Conservation (phyloP, 2,113 vertebrate genomes). For the Urocolius indicus region DNA sequence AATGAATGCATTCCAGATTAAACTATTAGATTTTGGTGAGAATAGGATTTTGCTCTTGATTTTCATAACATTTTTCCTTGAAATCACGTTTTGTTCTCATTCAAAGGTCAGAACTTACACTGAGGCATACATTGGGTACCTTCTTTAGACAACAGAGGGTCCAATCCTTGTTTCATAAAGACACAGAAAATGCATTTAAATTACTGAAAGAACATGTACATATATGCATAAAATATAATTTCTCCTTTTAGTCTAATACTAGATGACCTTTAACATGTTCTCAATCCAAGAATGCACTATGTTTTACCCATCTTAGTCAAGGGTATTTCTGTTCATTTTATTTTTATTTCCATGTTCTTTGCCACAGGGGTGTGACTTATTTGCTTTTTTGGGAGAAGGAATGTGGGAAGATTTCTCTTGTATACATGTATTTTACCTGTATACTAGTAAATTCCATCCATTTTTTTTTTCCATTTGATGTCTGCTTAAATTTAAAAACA, state of each 20-base stretch:
- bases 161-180: background rate
- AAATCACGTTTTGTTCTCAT: background rate
- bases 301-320: background rate
- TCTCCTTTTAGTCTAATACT: background rate
- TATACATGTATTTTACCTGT: background rate
- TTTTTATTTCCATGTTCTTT: background rate
- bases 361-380: background rate
- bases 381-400: background rate
- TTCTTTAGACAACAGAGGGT: background rate
- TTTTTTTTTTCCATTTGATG: background rate
- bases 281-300: background rate
- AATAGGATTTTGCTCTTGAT: background rate
- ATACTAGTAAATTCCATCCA: background rate
- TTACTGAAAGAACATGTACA: background rate
- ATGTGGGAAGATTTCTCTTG: background rate
- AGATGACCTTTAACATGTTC: background rate
- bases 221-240: background rate
- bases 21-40: background rate
- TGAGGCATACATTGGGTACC: background rate
- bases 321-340: background rate
- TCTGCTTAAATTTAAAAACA: background rate
- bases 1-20: background rate
- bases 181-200: background rate
- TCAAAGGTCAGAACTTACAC: background rate
- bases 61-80: background rate